phyloP scores from a whole-genome alignment of 1,140 invertebrate genomes.

The Ditylenchus dipsaci region DNA sequence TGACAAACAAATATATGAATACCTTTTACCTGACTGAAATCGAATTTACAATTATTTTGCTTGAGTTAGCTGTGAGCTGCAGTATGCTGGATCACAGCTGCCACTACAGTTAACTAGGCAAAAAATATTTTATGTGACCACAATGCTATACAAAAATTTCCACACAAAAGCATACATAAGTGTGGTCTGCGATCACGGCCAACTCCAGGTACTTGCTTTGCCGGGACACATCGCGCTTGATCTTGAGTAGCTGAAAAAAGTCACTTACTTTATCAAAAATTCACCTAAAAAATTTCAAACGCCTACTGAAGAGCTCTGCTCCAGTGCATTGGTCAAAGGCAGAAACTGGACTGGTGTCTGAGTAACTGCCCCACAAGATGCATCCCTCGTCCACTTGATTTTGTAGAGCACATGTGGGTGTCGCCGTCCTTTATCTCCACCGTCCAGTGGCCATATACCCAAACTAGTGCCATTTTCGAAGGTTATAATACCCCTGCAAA shows the following conservation, averaged over 20 bases:
- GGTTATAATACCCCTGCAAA: slow-evolving; percentile 50
- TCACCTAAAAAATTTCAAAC: not conserved
- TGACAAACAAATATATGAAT: too few species aligned
- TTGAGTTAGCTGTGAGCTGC: too few species aligned
- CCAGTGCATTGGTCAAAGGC: not conserved
- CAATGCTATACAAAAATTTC: too few species aligned
- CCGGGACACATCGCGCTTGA: slow-evolving; percentile 37
- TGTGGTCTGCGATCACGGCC: slow-evolving; percentile 52
- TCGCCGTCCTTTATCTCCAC: slow-evolving; percentile 46
- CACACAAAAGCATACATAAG: slow-evolving; percentile 46
- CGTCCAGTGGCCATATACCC: slow-evolving; percentile 57
- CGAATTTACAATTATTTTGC: too few species aligned
- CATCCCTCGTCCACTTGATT: slow-evolving; percentile 45
- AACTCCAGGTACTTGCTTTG: slow-evolving; percentile 56
- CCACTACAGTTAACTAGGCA: too few species aligned
- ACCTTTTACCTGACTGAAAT: too few species aligned
- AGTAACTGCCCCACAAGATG: slow-evolving; percentile 43
- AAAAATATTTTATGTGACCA: not conserved
- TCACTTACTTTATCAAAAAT: slow-evolving; percentile 1
- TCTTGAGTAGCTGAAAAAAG: slow-evolving; percentile 5
- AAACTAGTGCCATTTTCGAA: slow-evolving; percentile 54
- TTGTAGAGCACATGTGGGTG: slow-evolving; percentile 55
- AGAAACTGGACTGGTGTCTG: slow-evolving; percentile 19
- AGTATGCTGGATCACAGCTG: too few species aligned
- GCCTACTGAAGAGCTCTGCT: not conserved